Base-by-base conservation (phyloP, 2,888 invertebrate genomes). In the Ptilodon capucinus region DNA sequence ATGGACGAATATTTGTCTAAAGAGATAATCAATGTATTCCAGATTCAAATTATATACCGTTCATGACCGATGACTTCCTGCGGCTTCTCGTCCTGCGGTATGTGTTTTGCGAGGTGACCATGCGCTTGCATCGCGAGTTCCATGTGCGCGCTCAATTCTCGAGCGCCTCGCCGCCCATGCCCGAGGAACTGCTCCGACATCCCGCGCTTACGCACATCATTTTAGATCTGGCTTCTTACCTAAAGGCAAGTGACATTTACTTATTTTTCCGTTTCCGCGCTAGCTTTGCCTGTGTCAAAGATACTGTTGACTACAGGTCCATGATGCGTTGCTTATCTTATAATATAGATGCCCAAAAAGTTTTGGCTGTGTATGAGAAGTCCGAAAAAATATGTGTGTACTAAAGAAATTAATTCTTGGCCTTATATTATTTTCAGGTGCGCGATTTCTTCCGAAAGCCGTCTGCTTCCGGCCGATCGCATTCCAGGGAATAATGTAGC, bases 41-140 rank as follows among this genome's bases (percentile, higher is more conserved):
- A 95, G 95, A 95, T 76, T 86, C 92, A 40, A 92, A 93, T 50
- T 95, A 94, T 83, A 91, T 97, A 61, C 95, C 97, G 86, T 98
- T 98, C 88, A 96, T 98, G 88, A 97, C 97, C 35, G 98, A 99
- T 85, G 98, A 98, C 78, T 99, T 98, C 88, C 92, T 99, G 62
- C 94, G 98, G 53, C 92, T 98, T 53, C 90, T 98, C 54, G 92
- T 98, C 57, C 92, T 98, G 60, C 95, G 98, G 57, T 98, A 96
- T 91, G 95, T 98, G 60, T 98, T 99, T 92, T 98, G 98, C 91
- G 96, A 97, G 91, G 95, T 97, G 69, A 95, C 97, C 42, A 91
- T 98, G 61, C 95, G 97, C 64, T 92, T 97, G 75, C 98, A 99
- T 88, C 94, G 97, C 57, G 95, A 95, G 49, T 95, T 95, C 83